Evolutionary conservation across 2,888 invertebrate genomes (phyloP).

Genomic region (Euzophera pinguis): DNA sequence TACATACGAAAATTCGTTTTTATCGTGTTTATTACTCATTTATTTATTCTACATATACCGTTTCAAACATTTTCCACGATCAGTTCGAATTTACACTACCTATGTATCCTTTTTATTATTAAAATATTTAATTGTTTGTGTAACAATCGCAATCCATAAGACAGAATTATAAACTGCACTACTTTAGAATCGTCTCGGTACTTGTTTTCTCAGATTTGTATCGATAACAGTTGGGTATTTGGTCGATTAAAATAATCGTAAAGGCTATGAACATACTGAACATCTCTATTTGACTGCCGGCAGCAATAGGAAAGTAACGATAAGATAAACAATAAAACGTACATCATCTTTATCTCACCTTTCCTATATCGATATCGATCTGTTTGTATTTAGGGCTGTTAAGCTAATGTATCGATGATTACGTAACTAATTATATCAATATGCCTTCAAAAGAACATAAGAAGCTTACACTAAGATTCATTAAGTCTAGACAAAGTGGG

Average conservation of each 20-base stretch:
- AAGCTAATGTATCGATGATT: neutral
- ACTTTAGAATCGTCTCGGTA: neutral
- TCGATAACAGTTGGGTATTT: conserved; percentile 6
- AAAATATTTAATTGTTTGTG: too few species aligned
- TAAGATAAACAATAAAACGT: conserved; percentile 14
- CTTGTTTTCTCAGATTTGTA: neutral
- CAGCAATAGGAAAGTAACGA: conserved; percentile 7
- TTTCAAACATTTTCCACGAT: too few species aligned
- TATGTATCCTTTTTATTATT: too few species aligned
- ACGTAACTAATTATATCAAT: neutral
- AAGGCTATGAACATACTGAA: neutral
- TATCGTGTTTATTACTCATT: too few species aligned
- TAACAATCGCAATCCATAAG: too few species aligned
- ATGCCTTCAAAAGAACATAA: too few species aligned
- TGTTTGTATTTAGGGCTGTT: conserved; percentile 1
- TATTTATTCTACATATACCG: too few species aligned
- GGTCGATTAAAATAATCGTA: conserved; percentile 1
- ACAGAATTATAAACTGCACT: too few species aligned
- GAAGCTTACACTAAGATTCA: too few species aligned
- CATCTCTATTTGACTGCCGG: conserved; percentile 8
- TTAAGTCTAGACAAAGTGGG: too few species aligned
- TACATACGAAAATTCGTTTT: too few species aligned
- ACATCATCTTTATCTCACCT: conserved; percentile 12
- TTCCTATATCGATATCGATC: conserved; percentile 9
- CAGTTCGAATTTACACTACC: too few species aligned